Base-by-base conservation (phyloP, 2,113 vertebrate genomes). In the Hippocampus comes region DNA sequence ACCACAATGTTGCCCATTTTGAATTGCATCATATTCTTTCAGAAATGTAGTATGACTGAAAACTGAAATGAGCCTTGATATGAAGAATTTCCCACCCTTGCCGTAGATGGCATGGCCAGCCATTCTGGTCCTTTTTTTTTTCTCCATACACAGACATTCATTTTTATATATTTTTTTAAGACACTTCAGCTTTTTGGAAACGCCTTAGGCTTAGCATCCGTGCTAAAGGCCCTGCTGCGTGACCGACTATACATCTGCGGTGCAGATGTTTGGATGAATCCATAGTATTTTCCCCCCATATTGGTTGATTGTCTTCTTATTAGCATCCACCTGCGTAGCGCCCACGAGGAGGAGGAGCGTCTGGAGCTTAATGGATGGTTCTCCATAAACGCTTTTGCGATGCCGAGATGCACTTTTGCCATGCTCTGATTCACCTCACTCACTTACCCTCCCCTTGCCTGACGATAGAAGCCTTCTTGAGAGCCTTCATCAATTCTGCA, bases 401-500 rank as follows among this genome's bases (percentile, higher is more conserved):
- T 30, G 73, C 72, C 72, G 74, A 77, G 76, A 78, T 55, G 70
- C 63, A 60, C 64, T 63, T 82, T 77, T 86, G 78, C 84, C 80
- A 79, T 86, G 82, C 85, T 88, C 87, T 88, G 82, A 89, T 89
- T 90, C n/a, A n/a, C 42, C 42, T 25, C 34, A 1, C 43, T 49
- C 63, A 17, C 63, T 65, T 4, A 46, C 18, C 21, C 86, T 84
- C 67, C 74, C 79, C 70, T 49, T 49, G 70, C 76, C 71, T 9
- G 68, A 71, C 74, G 86, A 86, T 84, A 77, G 82, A 77, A 56
- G 65, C 56, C 14, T 78, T 65, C 63, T 82, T 70, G 59, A 74
- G 76, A 86, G 87, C 82, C 59, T 82, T 91, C 88, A 91, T 91
- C 82, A 90, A 91, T 89, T 82, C 83, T 90, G 85, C 70, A 91